Percentiles rank a stretch among this genome's conserved stretches.
Conservation (phyloP, 2,113 vertebrate species). For the Pachyramphus minor region DNA sequence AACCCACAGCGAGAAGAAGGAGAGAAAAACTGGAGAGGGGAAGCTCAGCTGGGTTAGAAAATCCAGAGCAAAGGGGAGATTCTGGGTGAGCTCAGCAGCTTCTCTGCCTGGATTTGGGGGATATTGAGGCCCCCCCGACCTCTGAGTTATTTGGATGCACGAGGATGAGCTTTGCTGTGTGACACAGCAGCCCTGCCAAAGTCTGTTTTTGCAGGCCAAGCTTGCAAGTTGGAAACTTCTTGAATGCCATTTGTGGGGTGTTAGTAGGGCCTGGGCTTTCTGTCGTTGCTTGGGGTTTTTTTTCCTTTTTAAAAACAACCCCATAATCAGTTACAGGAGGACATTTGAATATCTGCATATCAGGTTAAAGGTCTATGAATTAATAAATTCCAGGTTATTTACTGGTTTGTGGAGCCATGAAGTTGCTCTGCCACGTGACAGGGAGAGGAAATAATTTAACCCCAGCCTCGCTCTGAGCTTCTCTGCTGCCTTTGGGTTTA, state of each 20-base stretch:
- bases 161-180: not conserved
- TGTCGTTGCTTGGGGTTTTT: too few species aligned
- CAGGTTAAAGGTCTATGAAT: not conserved
- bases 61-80: not conserved
- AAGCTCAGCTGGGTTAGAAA: not conserved
- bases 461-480: not conserved
- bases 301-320: not conserved
- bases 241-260: rapidly evolving
- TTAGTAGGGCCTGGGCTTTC: rapidly evolving
- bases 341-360: rapidly evolving
- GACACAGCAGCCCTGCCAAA: not conserved
- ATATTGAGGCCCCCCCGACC: too few species aligned
- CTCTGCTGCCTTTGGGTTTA: not conserved
- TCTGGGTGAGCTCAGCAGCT: not conserved
- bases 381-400: not conserved
- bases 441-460: not conserved
- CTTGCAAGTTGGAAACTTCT: not conserved
- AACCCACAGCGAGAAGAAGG: not conserved
- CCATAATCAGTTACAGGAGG: rapidly evolving
- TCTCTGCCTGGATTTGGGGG: not conserved
- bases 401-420: not conserved
- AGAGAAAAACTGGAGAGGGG: not conserved
- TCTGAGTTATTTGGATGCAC: rapidly evolving
- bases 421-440: not conserved
- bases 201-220: rapidly evolving